Evolutionary conservation across 1,140 invertebrate species (phyloP).

Genomic region (Eriocheir sinensis): DNA sequence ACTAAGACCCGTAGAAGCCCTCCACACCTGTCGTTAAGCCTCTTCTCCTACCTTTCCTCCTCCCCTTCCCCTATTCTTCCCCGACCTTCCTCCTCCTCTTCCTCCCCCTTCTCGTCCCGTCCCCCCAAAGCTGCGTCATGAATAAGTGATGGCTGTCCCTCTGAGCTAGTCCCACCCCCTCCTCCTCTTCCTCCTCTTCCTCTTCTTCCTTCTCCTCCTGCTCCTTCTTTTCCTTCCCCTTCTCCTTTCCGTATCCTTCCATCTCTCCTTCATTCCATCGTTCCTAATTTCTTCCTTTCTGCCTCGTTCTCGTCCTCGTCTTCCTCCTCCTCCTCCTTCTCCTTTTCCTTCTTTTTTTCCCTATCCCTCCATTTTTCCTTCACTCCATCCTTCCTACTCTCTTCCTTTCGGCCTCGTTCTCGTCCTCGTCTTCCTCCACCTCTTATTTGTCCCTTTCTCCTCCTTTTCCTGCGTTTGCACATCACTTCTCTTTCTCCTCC

Average conservation of each 20-base stretch:
- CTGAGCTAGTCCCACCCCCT: neutral
- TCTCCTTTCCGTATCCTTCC: neutral
- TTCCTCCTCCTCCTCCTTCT: no score
- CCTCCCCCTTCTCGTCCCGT: no score
- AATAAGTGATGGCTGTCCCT: neutral
- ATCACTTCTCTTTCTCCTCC: neutral
- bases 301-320: neutral
- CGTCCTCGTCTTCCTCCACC: no score
- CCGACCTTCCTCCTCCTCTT: no score
- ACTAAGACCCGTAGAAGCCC: slow-evolving; percentile 20
- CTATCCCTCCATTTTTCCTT: neutral
- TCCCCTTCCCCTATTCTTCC: no score
- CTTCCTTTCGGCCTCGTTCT: neutral
- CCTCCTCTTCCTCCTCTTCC: neutral
- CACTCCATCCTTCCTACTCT: neutral
- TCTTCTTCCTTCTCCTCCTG: neutral
- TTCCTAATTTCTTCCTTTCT: neutral
- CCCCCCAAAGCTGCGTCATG: neutral
- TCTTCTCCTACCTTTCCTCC: no score
- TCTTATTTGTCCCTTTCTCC: neutral
- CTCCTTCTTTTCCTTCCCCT: neutral
- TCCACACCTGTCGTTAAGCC: slow-evolving; percentile 6
- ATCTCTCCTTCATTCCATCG: no score
- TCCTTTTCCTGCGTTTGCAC: neutral
- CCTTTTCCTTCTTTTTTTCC: neutral